Evolutionary conservation across 2,888 invertebrate species (phyloP), one percentile per base, ranked within the genome.

Genomic region (Caenorhabditis drosophilae): DNA sequence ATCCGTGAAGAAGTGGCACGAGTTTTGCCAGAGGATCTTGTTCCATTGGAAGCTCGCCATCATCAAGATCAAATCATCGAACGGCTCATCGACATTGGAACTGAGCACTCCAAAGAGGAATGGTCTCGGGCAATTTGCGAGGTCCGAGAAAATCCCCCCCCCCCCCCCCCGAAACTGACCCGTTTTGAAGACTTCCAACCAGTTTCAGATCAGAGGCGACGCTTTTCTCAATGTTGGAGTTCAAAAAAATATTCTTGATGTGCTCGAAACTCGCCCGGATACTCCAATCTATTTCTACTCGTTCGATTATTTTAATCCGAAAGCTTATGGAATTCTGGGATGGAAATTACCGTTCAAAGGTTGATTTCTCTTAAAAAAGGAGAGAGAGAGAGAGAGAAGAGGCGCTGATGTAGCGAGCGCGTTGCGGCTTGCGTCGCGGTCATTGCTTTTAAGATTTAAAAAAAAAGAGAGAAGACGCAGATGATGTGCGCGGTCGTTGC

Each of bases 221-320:
- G 45, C 49, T n/a, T 67, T 67, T 36, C 12, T 61, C 47, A 67
- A 67, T 34, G 46, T 67, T 23, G 67, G 60, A 36, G 34, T 50
- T 1, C 67, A 67, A 20, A 35, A 61, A 31, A 56, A 67, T 42
- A 45, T 67, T 22, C 44, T 67, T 16, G 59, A 67, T 23, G 57
- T 59, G 4, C 36, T 67, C 4, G 60, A 67, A 40, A 48, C 60
- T 11, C 50, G 49, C n/a, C 66, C 56, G 47, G 18, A 20, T 1
- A 60, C 67, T 22, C 73, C 75, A 0, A 59, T 77, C 27, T 79
- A 66, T 49, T 56, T 71, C 27, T 79, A 77, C 58, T 75, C 74
- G 18, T 75, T 79, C 51, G 71, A 73, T 25, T 76, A 75, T 36
- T 73, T 35, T 45, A 77, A 77, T 49, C 68, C 69, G 9, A 73